Conservation (phyloP, 2,888 invertebrate species). For the Leucophenga maculata region DNA sequence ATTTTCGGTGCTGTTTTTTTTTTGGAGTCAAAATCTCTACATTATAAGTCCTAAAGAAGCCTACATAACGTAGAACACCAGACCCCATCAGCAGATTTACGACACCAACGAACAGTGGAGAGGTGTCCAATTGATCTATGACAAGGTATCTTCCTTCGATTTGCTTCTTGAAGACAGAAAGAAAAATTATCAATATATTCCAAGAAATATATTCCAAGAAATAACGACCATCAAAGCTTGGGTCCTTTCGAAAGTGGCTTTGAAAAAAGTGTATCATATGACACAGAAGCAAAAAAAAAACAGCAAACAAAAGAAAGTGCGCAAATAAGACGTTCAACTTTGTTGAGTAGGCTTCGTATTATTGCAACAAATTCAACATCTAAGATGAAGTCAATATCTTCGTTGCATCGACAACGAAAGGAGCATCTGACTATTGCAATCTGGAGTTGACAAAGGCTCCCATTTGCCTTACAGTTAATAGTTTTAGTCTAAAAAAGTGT, state of each 20-base stretch:
- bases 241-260: constrained; percentile 78
- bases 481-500: constrained; percentile 87
- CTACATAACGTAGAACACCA: constrained; percentile 96
- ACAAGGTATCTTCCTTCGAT: constrained; percentile 91
- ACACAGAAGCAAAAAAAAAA: constrained; percentile 82
- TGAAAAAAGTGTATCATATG: constrained; percentile 83
- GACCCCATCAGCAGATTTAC: constrained; percentile 98
- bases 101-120: constrained; percentile 94
- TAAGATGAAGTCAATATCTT: constrained; percentile 82
- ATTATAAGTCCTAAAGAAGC: constrained; percentile 98
- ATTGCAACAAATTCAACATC: constrained; percentile 84
- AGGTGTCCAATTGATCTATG: constrained; percentile 93
- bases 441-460: constrained; percentile 90
- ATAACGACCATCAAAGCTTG: constrained; percentile 84
- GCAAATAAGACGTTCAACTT: constrained; percentile 86
- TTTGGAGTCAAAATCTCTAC: constrained; percentile 97
- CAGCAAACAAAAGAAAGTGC: constrained; percentile 88
- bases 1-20: constrained; percentile 95
- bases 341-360: constrained; percentile 84
- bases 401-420: constrained; percentile 85
- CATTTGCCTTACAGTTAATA: constrained; percentile 90
- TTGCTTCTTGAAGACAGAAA: constrained; percentile 94
- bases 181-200: constrained; percentile 94
- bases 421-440: constrained; percentile 95
- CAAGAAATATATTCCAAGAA: constrained; percentile 83